phyloP scores from a whole-genome alignment of 2,113 vertebrate genomes.

The Brienomyrus brachyistius region DNA sequence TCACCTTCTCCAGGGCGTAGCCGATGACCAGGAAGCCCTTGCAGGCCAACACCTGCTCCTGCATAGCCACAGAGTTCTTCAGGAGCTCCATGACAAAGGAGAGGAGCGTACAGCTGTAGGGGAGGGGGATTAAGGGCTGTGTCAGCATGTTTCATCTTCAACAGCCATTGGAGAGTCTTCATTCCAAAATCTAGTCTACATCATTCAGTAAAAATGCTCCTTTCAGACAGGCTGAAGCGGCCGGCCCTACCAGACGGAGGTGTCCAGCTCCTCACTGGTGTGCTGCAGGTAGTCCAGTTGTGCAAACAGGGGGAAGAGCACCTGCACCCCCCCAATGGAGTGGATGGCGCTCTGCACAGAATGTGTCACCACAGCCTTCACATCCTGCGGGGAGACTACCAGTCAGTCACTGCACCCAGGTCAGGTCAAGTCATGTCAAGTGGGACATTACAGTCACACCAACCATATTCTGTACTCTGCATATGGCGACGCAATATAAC shows the following conservation, averaged over 20 bases:
- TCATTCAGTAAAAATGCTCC: neutral
- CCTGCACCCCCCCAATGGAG: slow-evolving; percentile 94
- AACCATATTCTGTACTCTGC: neutral
- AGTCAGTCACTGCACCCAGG: neutral
- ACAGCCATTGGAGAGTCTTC: neutral
- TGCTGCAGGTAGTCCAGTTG: slow-evolving; percentile 88
- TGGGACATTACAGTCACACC: neutral
- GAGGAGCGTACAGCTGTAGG: slow-evolving; percentile 85
- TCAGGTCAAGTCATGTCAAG: neutral
- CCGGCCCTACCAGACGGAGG: slow-evolving; percentile 77
- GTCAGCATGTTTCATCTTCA: neutral
- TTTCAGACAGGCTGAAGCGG: neutral
- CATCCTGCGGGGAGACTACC: slow-evolving; percentile 65
- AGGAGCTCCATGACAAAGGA: slow-evolving; percentile 94
- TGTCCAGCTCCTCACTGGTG: slow-evolving; percentile 77
- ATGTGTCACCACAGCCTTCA: slow-evolving; percentile 94
- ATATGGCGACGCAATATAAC: neutral
- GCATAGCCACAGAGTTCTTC: slow-evolving; percentile 96
- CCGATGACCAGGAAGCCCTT: slow-evolving; percentile 98
- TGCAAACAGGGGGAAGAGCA: slow-evolving; percentile 94
- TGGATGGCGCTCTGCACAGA: slow-evolving; percentile 96
- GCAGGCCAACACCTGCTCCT: slow-evolving; percentile 94
- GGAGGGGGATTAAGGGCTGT: slow-evolving; percentile 10
- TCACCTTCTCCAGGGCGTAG: slow-evolving; percentile 92
- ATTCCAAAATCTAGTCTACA: neutral